Conservation (phyloP, 2,113 vertebrate species). For the Acrocephalus arundinaceus region DNA sequence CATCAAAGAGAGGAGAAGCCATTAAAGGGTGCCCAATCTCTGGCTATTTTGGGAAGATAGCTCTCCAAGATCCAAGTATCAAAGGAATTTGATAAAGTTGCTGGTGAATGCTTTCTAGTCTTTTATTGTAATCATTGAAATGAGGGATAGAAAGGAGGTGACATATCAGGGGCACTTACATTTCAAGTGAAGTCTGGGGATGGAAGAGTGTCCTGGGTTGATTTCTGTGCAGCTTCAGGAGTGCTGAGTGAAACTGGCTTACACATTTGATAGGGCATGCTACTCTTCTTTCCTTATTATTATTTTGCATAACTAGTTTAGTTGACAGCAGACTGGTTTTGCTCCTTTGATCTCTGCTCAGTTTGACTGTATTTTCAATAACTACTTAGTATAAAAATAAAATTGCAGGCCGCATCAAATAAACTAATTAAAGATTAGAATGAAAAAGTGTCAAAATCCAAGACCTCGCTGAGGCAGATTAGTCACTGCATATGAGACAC, state of each 20-base stretch:
- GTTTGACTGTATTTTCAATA: slow-evolving; percentile 68
- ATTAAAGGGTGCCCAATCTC: neutral
- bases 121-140: neutral
- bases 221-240: slow-evolving; percentile 3
- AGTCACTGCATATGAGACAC: slow-evolving; percentile 55
- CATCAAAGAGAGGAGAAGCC: neutral
- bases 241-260: neutral
- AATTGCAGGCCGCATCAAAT: slow-evolving; percentile 70
- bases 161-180: neutral
- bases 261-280: neutral
- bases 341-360: slow-evolving; percentile 62
- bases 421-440: slow-evolving; percentile 80
- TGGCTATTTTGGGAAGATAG: neutral
- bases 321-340: slow-evolving; percentile 49
- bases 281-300: neutral
- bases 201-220: neutral
- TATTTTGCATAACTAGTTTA: slow-evolving; percentile 42
- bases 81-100: slow-evolving; percentile 31
- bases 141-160: neutral
- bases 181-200: slow-evolving; percentile 4
- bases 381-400: slow-evolving; percentile 75
- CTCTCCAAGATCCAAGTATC: neutral
- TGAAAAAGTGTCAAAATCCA: slow-evolving; percentile 75
- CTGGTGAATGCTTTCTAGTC: neutral
- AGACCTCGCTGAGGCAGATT: slow-evolving; percentile 72